Evolutionary conservation across 2,888 invertebrate genomes (phyloP), one percentile per base, ranked within the genome.

Genomic region (Caenorhabditis sp.): DNA sequence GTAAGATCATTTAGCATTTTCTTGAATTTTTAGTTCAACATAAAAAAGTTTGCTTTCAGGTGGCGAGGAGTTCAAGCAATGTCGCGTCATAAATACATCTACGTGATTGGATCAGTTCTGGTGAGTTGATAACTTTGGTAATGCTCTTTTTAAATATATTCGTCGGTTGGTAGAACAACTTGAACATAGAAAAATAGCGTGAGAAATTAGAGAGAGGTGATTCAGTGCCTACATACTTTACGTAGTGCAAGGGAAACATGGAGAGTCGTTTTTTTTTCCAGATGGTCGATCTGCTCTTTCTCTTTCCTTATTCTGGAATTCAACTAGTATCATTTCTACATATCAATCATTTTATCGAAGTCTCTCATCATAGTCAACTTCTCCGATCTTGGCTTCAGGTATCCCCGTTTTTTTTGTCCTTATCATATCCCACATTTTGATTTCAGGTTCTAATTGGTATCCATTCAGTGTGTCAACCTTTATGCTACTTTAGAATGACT

Each of bases 401-500:
- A n/a, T n/a, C n/a, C n/a, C n/a, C n/a, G n/a, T n/a, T n/a, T n/a
- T n/a, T n/a, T n/a, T n/a, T n/a, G n/a, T n/a, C n/a, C n/a, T n/a
- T n/a, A n/a, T n/a, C n/a, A n/a, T n/a, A n/a, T n/a, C 80, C 84
- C 49, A 77, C 84, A 20, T 86, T 84, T 84, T 82, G 84, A 63
- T 67, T 85, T n/a, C 84, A 84, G 65, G 84, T 87, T 27, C 74
- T 87, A 50, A 87, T 87, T 68, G 87, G 87, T 12, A 77, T 87
- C n/a, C 87, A 87, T 69, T 84, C 86, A 4, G 87, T 87, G 2
- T 85, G 86, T 54, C 87, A 87, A 71, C 87, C 87, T 7, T 70
- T 87, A 10, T 85, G 85, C 65, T 85, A 85, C 67, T 85, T 85
- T 76, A 82, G 86, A 54, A 85, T 85, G 86, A 87, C 81, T 25